Evolutionary conservation across 2,113 vertebrate species (phyloP), one percentile per base, ranked within the genome.

Genomic region (Platichthys flesus): DNA sequence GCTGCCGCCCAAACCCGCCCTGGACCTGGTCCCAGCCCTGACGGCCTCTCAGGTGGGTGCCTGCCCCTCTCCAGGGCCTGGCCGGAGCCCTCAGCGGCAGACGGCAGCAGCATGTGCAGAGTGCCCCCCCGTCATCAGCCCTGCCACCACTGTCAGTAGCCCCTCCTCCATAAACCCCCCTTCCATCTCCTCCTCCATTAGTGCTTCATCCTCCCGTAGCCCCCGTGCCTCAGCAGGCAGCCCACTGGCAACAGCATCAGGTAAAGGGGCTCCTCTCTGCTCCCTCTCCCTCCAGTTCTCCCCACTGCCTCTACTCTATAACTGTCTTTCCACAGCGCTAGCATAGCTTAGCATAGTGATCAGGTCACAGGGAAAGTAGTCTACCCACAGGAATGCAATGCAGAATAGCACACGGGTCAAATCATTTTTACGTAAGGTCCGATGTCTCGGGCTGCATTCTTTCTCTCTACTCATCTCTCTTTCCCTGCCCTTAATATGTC

Each of bases 171-270:
- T 97, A 96, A 95, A 95, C 93, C 95, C 95, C 77, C 76, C 86
- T 68, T 81, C 82, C 90, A 76, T 77, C 85, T 85, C 83, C 42
- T 91, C 84, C 26, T 91, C 81, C 93, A 90, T 96, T 98, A 97
- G 96, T 92, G 93, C 96, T 94, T 93, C 97, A 96, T 96, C 95
- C 94, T 95, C 95, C 96, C 90, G 93, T 98, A 98, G 94, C 91
- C 92, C 96, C 95, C 90, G 96, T 94, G 94, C 95, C 94, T 95
- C 94, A 93, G 95, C 95, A 95, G 96, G 96, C 96, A 97, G 96
- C 94, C 95, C 96, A 95, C 96, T 98, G 97, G 97, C 97, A 98
- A 95, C 97, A 98, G 97, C 98, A 96, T 98, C 97, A 98, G 98
- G 98, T 99, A 99, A 98, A 95, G 94, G 94, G 96, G 93, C 95